Evolutionary conservation across 2,113 vertebrate genomes (phyloP).

Genomic region (Gymnorhina tibicen): DNA sequence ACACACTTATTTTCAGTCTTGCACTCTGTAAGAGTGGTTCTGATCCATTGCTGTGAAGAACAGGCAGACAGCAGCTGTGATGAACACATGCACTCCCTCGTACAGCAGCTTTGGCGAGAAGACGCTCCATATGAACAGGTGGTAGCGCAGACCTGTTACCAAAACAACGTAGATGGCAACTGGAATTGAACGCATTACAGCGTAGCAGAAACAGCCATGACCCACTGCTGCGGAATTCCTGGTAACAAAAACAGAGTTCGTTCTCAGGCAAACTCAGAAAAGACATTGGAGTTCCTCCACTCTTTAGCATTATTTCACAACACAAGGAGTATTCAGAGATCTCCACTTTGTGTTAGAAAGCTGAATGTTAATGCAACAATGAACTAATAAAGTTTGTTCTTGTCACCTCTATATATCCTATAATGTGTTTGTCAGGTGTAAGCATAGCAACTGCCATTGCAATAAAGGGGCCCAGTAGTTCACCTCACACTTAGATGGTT

Average conservation of each 20-base stretch:
- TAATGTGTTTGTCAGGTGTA: background rate
- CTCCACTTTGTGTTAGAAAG: background rate
- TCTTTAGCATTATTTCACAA: background rate
- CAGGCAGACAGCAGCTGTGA: slow-evolving; percentile 81
- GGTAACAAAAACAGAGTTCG: background rate
- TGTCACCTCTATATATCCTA: background rate
- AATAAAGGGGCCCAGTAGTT: background rate
- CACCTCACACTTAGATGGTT: background rate
- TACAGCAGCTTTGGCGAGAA: slow-evolving; percentile 97
- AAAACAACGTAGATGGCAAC: slow-evolving; percentile 82
- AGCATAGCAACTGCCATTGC: background rate
- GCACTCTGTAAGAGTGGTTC: slow-evolving; percentile 36
- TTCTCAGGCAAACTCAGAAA: background rate
- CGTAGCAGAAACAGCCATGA: slow-evolving; percentile 89
- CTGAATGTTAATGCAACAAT: background rate
- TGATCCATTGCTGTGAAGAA: slow-evolving; percentile 87
- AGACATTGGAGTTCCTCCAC: background rate
- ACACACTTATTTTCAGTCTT: background rate
- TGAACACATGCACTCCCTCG: slow-evolving; percentile 86
- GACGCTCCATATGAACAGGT: slow-evolving; percentile 98
- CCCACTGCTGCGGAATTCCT: slow-evolving; percentile 80
- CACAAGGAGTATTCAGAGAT: background rate
- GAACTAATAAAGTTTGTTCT: background rate
- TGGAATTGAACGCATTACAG: slow-evolving; percentile 82
- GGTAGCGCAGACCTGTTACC: slow-evolving; percentile 89